Percentiles rank a stretch among this genome's conserved stretches.
These are phyloP conservation scores for Typhlomys cinereus DNA, from an alignment of 2,113 vertebrate species.

Conservation along the genomic window DNA sequence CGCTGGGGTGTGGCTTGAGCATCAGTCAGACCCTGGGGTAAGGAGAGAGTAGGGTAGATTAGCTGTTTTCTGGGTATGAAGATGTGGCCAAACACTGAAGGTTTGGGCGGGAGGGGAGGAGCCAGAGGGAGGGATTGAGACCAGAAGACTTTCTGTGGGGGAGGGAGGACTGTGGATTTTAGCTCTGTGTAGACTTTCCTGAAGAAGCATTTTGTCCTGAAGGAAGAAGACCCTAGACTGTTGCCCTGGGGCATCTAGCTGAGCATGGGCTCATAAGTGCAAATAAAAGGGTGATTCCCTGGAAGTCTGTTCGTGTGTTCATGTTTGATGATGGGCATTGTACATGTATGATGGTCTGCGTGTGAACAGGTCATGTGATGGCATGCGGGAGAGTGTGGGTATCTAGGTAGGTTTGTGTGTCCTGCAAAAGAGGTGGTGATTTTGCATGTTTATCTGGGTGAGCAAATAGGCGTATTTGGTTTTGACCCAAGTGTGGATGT, in stretches of 20 bases:
- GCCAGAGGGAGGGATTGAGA: background rate
- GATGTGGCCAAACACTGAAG: background rate
- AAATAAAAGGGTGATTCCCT: constrained; percentile 35
- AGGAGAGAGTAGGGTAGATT: background rate
- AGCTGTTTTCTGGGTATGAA: background rate
- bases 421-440: constrained; percentile 38
- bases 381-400: constrained; percentile 2
- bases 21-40: constrained; percentile 4
- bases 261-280: background rate
- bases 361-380: constrained; percentile 35
- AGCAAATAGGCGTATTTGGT: constrained; percentile 56
- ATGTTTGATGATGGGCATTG: constrained; percentile 1
- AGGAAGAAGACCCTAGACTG: constrained; percentile 3
- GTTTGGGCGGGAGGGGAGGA: background rate
- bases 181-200: constrained; percentile 51
- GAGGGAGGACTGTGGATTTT: background rate
- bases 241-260: constrained; percentile 42
- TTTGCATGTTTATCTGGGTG: constrained; percentile 63
- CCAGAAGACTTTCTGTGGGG: background rate
- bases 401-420: constrained; percentile 52
- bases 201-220: constrained; percentile 53
- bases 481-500: constrained; percentile 41
- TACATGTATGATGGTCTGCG: background rate
- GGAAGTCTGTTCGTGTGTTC: constrained; percentile 16
- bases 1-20: constrained; percentile 69